A percentile compares a stretch with the other conserved stretches of the same genome.
These are phyloP conservation scores for Lepilemur ruficaudatus DNA, from an alignment of 2,797 vertebrate genomes.

Conservation along the genomic window DNA sequence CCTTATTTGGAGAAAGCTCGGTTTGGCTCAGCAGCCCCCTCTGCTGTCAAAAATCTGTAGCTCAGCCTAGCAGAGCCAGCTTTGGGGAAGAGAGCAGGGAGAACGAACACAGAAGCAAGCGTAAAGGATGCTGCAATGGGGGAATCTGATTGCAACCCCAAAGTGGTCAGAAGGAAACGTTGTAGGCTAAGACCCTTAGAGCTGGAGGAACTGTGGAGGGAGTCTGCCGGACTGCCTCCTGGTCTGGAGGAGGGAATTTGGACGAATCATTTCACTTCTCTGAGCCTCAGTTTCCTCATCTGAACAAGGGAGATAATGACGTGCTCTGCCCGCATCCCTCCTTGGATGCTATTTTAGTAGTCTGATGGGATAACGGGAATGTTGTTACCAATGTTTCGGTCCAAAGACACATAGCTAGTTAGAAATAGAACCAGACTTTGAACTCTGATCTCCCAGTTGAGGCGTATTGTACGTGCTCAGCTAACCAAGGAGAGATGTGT, in stretches of 20 bases:
- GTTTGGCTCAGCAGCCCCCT: constrained; percentile 61
- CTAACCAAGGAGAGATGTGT: not conserved
- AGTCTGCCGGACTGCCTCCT: not conserved
- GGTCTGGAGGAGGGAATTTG: not conserved
- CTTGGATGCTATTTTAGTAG: not conserved
- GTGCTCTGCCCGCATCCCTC: not conserved
- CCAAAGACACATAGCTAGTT: not conserved
- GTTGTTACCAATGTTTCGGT: not conserved
- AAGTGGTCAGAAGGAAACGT: not conserved
- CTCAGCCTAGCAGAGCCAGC: not conserved
- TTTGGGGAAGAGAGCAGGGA: not conserved
- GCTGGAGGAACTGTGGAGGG: not conserved
- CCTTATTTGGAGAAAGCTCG: constrained; percentile 1
- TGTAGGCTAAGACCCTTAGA: not conserved
- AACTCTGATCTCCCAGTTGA: not conserved
- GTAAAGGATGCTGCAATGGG: accelerated
- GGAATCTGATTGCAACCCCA: not conserved
- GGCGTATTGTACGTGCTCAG: not conserved
- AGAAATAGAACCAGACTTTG: not conserved
- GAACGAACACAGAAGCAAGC: not conserved
- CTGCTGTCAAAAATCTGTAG: constrained; percentile 51
- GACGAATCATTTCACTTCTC: not conserved
- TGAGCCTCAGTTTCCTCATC: not conserved
- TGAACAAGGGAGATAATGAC: not conserved
- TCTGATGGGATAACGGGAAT: not conserved